phyloP scores from a whole-genome alignment of 1,140 invertebrate species.

The Heterodera carotae region DNA sequence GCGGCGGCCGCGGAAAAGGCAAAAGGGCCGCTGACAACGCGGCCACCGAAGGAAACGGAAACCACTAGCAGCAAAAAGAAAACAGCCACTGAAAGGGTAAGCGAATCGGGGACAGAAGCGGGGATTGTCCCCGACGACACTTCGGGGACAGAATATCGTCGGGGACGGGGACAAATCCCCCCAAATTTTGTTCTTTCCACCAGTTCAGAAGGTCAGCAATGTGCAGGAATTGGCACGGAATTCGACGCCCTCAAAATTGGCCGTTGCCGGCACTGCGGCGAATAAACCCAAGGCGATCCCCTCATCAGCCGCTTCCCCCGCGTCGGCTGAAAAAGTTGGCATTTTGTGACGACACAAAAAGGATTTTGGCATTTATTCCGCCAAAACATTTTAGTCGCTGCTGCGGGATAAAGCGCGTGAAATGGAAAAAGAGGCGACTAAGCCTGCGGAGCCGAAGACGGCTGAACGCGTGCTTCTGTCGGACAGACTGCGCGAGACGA shows the following conservation, averaged over 20 bases:
- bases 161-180: no score
- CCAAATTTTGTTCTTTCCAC: no score
- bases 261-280: conserved; percentile 18
- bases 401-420: conserved; percentile 10
- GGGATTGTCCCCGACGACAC: not conserved
- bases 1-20: conserved; percentile 2
- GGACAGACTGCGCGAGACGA: conserved; percentile 7
- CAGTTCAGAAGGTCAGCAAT: conserved; percentile 17
- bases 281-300: conserved; percentile 8
- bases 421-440: not conserved
- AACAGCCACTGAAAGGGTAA: conserved; percentile 14
- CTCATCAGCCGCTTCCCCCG: not conserved
- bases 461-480: not conserved
- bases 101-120: not conserved
- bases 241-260: conserved; percentile 15
- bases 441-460: not conserved
- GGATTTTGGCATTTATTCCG: not conserved
- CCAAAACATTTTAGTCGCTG: not conserved
- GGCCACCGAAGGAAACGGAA: conserved; percentile 23
- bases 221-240: conserved; percentile 18
- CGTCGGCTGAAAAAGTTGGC: conserved; percentile 8
- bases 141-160: no score
- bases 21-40: conserved; percentile 24
- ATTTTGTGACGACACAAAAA: not conserved
- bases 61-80: no score